A percentile compares a stretch with the other conserved stretches of the same genome.
phyloP scores from a whole-genome alignment of 2,113 vertebrate species.

The Atrichornis clamosus region DNA sequence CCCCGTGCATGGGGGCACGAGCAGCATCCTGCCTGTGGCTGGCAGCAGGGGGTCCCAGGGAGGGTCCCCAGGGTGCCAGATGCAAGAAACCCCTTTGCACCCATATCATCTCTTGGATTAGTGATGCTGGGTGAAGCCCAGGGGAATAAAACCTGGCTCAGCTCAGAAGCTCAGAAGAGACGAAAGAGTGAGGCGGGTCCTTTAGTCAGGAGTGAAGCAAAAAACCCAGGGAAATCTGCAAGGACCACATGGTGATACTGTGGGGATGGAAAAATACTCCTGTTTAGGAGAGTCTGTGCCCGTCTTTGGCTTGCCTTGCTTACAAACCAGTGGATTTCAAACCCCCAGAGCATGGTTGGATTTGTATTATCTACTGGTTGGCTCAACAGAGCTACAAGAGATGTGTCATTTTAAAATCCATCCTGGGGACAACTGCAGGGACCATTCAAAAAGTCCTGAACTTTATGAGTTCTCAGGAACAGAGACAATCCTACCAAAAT shows the following conservation, averaged over 20 bases:
- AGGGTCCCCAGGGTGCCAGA: background rate
- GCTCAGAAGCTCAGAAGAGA: background rate
- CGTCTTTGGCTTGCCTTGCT: background rate
- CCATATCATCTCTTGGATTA: background rate
- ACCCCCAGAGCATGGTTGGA: background rate
- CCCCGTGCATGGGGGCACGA: rapidly evolving
- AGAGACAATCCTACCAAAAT: background rate
- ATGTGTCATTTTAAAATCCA: background rate
- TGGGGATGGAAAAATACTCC: background rate
- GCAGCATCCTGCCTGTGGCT: background rate
- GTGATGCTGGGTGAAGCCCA: background rate
- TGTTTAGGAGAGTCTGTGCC: background rate
- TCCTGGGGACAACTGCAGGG: background rate
- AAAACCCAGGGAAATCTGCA: background rate
- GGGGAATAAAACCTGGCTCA: background rate
- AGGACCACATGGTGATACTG: background rate
- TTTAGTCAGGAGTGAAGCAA: background rate
- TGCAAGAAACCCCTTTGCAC: background rate
- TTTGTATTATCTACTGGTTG: background rate
- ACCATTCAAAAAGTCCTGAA: background rate
- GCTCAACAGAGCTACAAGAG: background rate
- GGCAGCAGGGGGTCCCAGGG: background rate
- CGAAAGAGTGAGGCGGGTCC: background rate
- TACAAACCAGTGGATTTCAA: background rate
- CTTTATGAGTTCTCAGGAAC: background rate